These are phyloP conservation scores for Scolopax rusticola DNA, from an alignment of 2,797 vertebrate species.

Conservation along the genomic window DNA sequence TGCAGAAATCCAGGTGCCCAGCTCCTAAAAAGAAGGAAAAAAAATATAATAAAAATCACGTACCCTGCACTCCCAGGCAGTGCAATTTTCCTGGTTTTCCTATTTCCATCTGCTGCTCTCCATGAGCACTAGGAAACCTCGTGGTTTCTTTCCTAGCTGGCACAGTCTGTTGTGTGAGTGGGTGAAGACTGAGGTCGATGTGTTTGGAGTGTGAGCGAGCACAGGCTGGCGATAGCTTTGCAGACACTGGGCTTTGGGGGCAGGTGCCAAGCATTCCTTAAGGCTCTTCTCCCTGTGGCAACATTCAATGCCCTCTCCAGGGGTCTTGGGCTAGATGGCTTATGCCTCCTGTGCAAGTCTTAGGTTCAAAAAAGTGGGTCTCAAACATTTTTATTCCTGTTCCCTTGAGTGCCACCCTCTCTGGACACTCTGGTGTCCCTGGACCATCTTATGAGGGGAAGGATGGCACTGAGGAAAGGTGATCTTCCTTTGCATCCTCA, in stretches of 20 bases:
- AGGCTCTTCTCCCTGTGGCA: background rate
- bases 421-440: fast-evolving
- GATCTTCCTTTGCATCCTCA: background rate
- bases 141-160: background rate
- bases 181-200: background rate
- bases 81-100: conserved; percentile 17
- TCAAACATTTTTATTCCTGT: background rate
- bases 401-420: fast-evolving
- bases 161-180: background rate
- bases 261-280: background rate
- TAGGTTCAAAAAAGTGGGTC: background rate
- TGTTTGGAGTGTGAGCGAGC: background rate
- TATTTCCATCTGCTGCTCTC: conserved; percentile 31
- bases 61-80: conserved; percentile 12
- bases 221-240: background rate
- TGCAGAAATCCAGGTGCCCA: conserved; percentile 71
- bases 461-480: background rate
- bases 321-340: background rate
- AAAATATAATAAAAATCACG: background rate
- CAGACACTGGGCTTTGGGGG: background rate
- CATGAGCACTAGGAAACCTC: background rate
- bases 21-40: background rate
- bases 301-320: background rate
- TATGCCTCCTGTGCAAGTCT: background rate
- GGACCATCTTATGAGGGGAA: fast-evolving